phyloP scores from a whole-genome alignment of 2,888 invertebrate genomes.

The Sturmia bella region DNA sequence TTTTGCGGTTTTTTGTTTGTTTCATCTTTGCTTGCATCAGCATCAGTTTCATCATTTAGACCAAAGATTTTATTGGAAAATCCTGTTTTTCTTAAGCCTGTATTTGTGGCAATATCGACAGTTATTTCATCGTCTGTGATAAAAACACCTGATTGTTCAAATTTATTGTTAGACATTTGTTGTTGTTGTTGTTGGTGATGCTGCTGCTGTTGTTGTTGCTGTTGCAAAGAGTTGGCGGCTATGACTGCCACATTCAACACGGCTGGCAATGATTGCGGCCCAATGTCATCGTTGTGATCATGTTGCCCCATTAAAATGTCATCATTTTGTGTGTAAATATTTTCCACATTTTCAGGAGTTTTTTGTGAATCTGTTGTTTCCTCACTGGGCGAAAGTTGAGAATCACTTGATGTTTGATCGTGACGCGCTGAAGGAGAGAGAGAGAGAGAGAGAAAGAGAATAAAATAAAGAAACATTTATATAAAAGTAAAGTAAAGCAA shows the following conservation, averaged over 20 bases:
- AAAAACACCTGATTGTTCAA: slow-evolving; percentile 80
- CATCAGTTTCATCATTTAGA: slow-evolving; percentile 76
- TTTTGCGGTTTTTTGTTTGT: slow-evolving; percentile 20
- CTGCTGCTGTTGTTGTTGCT: slow-evolving; percentile 51
- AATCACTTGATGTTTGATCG: slow-evolving; percentile 82
- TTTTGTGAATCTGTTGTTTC: slow-evolving; percentile 76
- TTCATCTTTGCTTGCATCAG: slow-evolving; percentile 50
- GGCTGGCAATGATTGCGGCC: slow-evolving; percentile 78
- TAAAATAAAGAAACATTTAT: not conserved
- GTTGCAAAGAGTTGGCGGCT: slow-evolving; percentile 51
- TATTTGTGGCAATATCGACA: slow-evolving; percentile 86
- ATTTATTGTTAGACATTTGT: slow-evolving; percentile 73
- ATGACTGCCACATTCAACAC: slow-evolving; percentile 70
- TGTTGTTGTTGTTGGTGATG: slow-evolving; percentile 53
- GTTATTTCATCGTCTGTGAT: slow-evolving; percentile 82
- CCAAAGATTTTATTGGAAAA: slow-evolving; percentile 85
- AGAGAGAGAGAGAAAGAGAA: not conserved
- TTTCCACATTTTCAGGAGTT: slow-evolving; percentile 74
- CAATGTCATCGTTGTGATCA: slow-evolving; percentile 71
- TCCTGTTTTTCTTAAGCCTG: slow-evolving; percentile 88
- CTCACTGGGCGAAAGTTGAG: slow-evolving; percentile 81
- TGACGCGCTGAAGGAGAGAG: slow-evolving; percentile 84
- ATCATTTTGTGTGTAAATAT: slow-evolving; percentile 70
- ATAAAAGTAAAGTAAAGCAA: no score
- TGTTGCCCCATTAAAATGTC: slow-evolving; percentile 51